phyloP scores from a whole-genome alignment of 2,797 vertebrate species.

The Falco columbarius region DNA sequence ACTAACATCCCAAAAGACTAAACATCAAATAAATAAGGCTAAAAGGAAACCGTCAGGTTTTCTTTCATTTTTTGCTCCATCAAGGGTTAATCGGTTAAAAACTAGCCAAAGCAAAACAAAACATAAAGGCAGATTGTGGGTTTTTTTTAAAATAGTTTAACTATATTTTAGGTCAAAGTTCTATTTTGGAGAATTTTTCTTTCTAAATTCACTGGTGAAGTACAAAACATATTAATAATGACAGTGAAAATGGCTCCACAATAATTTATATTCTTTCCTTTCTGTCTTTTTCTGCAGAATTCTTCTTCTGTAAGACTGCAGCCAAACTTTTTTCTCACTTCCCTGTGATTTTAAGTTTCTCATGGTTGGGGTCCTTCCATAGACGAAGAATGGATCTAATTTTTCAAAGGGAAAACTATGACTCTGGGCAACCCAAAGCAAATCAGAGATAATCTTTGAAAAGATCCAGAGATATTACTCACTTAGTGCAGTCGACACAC shows the following conservation, averaged over 20 bases:
- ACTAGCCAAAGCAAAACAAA: too few relatives aligned
- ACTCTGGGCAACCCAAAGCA: background rate
- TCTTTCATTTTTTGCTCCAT: background rate
- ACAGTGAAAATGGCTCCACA: background rate
- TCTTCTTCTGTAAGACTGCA: background rate
- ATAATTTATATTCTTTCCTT: background rate
- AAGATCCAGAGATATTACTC: background rate
- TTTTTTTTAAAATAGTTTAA: background rate
- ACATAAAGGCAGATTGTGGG: background rate
- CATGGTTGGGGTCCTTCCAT: background rate
- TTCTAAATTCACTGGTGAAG: background rate
- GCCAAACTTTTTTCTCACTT: background rate
- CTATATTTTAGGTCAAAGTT: background rate
- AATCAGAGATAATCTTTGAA: background rate
- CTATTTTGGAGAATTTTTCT: background rate
- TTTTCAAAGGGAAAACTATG: background rate
- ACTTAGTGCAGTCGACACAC: background rate
- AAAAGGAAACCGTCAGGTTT: background rate
- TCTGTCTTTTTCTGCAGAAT: background rate
- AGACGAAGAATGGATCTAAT: background rate
- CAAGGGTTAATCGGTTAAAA: background rate
- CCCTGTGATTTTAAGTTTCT: background rate
- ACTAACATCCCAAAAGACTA: background rate
- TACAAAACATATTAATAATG: background rate
- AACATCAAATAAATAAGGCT: background rate